Percentiles rank a stretch among this genome's conserved stretches.
These are phyloP conservation scores for Galleria mellonella DNA, from an alignment of 1,140 invertebrate genomes.

Conservation along the genomic window DNA sequence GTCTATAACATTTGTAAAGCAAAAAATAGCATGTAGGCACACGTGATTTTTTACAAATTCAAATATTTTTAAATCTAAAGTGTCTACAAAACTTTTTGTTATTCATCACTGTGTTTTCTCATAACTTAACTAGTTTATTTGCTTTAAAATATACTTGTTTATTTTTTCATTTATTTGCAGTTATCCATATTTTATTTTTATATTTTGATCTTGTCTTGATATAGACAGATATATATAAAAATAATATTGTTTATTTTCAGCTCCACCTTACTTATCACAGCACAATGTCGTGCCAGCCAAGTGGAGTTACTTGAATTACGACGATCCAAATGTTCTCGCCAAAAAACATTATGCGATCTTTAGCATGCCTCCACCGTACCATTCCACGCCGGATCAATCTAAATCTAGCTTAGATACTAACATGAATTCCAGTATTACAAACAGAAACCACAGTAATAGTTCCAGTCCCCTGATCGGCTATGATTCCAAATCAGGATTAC, in stretches of 20 bases:
- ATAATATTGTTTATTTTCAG: conserved; percentile 62
- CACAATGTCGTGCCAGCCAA: conserved; percentile 85
- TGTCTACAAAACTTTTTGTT: too few species aligned
- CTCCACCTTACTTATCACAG: conserved; percentile 86
- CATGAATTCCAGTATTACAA: conserved; percentile 78
- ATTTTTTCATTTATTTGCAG: too few species aligned
- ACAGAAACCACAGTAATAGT: conserved; percentile 71
- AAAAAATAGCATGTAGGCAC: too few species aligned
- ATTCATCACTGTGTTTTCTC: too few species aligned
- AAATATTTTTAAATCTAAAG: too few species aligned
- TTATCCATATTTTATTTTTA: too few species aligned
- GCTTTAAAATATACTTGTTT: too few species aligned
- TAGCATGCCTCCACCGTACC: conserved; percentile 76
- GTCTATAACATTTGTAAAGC: too few species aligned
- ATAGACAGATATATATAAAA: too few species aligned
- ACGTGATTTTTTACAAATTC: too few species aligned
- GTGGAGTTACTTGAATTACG: conserved; percentile 85
- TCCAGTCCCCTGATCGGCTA: conserved; percentile 62
- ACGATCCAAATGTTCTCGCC: conserved; percentile 53
- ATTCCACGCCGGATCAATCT: conserved; percentile 69
- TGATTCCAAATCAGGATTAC: conserved; percentile 39
- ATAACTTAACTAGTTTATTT: too few species aligned
- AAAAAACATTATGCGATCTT: conserved; percentile 75
- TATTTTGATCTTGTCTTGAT: too few species aligned
- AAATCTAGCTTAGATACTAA: conserved; percentile 77